Evolutionary conservation across 2,888 invertebrate species (phyloP).

Genomic region (Drosophila infuscata): DNA sequence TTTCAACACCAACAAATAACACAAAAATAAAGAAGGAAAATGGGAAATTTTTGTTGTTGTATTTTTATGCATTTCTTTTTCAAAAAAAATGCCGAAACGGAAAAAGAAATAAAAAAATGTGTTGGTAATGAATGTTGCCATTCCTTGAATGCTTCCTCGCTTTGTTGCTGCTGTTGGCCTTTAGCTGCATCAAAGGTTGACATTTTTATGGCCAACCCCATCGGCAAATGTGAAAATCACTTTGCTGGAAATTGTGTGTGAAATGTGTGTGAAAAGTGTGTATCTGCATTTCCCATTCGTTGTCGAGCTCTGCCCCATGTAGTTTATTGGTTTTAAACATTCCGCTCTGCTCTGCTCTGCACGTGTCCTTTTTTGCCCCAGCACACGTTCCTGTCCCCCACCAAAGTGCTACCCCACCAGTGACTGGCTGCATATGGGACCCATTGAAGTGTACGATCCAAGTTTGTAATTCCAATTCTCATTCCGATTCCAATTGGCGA

Average conservation of each 20-base stretch:
- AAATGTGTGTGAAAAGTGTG: not conserved
- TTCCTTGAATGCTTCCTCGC: constrained; percentile 32
- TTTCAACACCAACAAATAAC: constrained; percentile 63
- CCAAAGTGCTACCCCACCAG: not conserved
- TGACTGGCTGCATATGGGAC: not conserved
- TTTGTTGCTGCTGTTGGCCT: not conserved
- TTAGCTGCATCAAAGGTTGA: constrained; percentile 37
- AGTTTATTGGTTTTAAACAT: constrained; percentile 63
- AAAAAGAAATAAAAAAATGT: constrained; percentile 4
- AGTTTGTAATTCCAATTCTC: constrained; percentile 13
- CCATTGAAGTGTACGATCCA: constrained; percentile 20
- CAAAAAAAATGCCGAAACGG: constrained; percentile 13
- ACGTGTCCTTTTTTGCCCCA: constrained; percentile 25
- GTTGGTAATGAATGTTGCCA: constrained; percentile 48
- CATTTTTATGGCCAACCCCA: constrained; percentile 52
- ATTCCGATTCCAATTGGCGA: constrained; percentile 52
- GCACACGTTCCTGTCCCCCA: not conserved
- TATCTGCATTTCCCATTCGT: constrained; percentile 43
- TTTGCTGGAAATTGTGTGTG: constrained; percentile 54
- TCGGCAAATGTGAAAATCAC: constrained; percentile 49
- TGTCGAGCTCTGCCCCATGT: constrained; percentile 37
- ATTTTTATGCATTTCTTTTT: constrained; percentile 36
- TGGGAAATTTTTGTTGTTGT: not conserved
- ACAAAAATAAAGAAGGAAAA: constrained; percentile 1
- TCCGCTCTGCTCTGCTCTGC: constrained; percentile 20